phyloP scores from a whole-genome alignment of 2,797 vertebrate species.

The Pipistrellus kuhlii region DNA sequence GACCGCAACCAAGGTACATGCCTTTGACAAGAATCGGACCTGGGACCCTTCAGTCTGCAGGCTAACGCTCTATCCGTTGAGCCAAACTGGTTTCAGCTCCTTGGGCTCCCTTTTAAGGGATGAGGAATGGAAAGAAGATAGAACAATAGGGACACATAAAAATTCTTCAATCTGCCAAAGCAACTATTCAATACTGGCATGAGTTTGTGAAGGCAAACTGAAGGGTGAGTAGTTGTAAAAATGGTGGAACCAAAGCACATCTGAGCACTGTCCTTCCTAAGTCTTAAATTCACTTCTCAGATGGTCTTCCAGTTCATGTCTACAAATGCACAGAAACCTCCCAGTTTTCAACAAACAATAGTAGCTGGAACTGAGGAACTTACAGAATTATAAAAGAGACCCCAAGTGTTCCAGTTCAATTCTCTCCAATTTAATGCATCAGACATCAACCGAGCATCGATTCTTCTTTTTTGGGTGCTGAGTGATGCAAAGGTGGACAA shows the following conservation, averaged over 20 bases:
- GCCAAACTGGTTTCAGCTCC: not conserved
- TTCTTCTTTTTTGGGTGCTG: not conserved
- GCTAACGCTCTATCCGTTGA: too few relatives aligned
- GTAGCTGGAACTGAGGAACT: not conserved
- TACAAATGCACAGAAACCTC: slow-evolving; percentile 15
- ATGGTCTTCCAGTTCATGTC: not conserved
- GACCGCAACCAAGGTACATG: too few relatives aligned
- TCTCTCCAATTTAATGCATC: not conserved
- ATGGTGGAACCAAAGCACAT: not conserved
- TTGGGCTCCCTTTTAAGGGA: not conserved
- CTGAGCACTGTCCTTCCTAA: not conserved
- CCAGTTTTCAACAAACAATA: not conserved
- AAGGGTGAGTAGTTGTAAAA: not conserved
- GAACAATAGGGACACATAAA: slow-evolving; percentile 11
- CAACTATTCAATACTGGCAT: not conserved
- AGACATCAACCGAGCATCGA: not conserved
- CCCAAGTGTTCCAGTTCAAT: not conserved
- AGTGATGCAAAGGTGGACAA: not conserved
- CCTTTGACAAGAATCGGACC: too few relatives aligned
- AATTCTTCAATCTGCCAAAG: slow-evolving; percentile 4
- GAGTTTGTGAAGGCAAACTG: not conserved
- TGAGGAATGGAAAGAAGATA: not conserved
- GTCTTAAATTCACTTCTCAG: not conserved
- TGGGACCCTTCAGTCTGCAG: too few relatives aligned
- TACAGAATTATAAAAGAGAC: slow-evolving; percentile 13